These are phyloP conservation scores for Chrysolina haemoptera DNA, from an alignment of 2,888 invertebrate genomes.

Conservation along the genomic window DNA sequence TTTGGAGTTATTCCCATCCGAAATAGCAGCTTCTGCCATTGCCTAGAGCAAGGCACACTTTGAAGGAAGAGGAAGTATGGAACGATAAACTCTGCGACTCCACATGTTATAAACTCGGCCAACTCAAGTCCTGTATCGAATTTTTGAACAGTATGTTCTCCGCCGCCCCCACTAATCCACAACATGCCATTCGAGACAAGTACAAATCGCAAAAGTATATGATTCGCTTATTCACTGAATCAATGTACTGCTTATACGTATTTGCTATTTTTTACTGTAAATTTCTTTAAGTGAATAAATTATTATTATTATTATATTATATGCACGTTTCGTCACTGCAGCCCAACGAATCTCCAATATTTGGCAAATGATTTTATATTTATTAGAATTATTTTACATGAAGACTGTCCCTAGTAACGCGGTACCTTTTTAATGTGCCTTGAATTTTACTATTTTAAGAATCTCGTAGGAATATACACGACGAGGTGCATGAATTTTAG, in stretches of 20 bases:
- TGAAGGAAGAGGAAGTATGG: slow-evolving; percentile 75
- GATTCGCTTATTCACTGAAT: too few species aligned
- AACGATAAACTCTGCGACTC: slow-evolving; percentile 75
- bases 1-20: slow-evolving; percentile 85
- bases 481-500: not conserved
- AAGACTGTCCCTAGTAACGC: slow-evolving; percentile 39
- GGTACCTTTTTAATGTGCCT: slow-evolving; percentile 42
- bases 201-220: slow-evolving; percentile 84
- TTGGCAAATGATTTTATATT: slow-evolving; percentile 36
- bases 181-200: slow-evolving; percentile 92
- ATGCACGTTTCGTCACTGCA: slow-evolving; percentile 62
- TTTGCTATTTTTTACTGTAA: too few species aligned
- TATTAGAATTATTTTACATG: slow-evolving; percentile 31
- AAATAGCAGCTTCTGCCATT: slow-evolving; percentile 85
- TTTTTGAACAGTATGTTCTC: slow-evolving; percentile 80
- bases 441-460: slow-evolving; percentile 21
- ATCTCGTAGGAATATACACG: not conserved
- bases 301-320: too few species aligned
- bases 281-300: too few species aligned
- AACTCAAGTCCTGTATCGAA: slow-evolving; percentile 79
- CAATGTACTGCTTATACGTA: too few species aligned
- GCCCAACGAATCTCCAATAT: slow-evolving; percentile 49
- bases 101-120: slow-evolving; percentile 78
- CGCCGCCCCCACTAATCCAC: slow-evolving; percentile 68
- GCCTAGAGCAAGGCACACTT: slow-evolving; percentile 85